These are phyloP conservation scores for Kuschelorhynchus macadamiae DNA, from an alignment of 2,888 invertebrate genomes.

Conservation along the genomic window DNA sequence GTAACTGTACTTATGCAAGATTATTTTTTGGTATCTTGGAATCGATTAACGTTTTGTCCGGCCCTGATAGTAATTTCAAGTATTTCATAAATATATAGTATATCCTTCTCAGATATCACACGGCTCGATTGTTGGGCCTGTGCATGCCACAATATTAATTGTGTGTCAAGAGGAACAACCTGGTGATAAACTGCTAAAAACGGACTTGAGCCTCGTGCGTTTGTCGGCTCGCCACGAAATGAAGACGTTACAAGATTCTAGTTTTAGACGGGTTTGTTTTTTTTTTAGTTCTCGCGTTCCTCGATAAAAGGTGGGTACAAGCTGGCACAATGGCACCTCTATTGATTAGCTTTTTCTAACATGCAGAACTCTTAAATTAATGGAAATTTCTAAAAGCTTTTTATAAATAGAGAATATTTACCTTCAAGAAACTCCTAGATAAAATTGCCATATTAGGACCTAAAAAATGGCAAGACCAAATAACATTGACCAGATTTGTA, in stretches of 20 bases:
- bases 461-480: too few species aligned
- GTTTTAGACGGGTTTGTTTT: constrained; percentile 53
- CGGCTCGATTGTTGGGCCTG: constrained; percentile 58
- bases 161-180: constrained; percentile 69
- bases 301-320: constrained; percentile 44
- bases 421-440: too few species aligned
- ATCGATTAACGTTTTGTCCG: background rate
- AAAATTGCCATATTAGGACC: too few species aligned
- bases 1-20: too few species aligned
- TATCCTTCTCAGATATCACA: constrained; percentile 42
- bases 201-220: constrained; percentile 67
- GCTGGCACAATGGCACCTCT: constrained; percentile 44
- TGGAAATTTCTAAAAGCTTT: too few species aligned
- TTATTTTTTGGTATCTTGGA: too few species aligned
- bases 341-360: constrained; percentile 27
- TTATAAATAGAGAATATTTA: too few species aligned
- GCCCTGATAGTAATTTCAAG: constrained; percentile 17
- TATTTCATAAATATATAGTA: constrained; percentile 22
- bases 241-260: constrained; percentile 65
- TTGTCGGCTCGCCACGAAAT: constrained; percentile 62
- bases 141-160: constrained; percentile 70
- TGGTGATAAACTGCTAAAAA: constrained; percentile 70
- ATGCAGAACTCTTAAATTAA: too few species aligned
- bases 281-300: constrained; percentile 35
- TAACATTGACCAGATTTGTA: too few species aligned